Evolutionary conservation across 2,113 vertebrate genomes (phyloP).

Genomic region (Centropus bengalensis): DNA sequence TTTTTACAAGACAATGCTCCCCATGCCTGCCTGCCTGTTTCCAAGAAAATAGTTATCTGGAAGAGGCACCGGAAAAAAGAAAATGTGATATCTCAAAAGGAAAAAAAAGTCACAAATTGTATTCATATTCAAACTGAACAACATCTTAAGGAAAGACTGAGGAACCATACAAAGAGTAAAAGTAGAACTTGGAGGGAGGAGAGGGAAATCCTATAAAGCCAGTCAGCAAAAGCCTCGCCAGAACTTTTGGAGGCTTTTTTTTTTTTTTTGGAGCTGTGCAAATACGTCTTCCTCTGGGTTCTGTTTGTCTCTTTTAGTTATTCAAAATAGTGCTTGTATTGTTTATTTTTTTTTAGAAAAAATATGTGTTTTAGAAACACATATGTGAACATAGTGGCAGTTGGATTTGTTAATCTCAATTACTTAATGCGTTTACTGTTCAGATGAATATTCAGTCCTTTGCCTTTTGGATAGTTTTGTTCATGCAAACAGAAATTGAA

Average conservation of each 20-base stretch:
- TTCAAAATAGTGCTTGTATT: fast-evolving
- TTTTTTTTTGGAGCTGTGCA: too few relatives aligned
- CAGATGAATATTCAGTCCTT: neutral
- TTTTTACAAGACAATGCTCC: neutral
- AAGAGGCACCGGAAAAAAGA: neutral
- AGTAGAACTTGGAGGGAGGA: neutral
- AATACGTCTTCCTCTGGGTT: neutral
- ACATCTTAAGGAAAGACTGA: neutral
- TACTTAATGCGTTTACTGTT: slow-evolving; percentile 5
- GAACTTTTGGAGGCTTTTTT: neutral
- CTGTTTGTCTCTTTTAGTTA: neutral
- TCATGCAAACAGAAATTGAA: neutral
- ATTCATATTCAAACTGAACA: neutral
- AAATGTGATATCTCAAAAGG: neutral
- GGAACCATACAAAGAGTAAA: neutral
- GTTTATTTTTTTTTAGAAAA: neutral
- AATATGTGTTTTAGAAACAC: neutral
- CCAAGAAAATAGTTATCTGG: neutral
- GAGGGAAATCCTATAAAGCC: neutral
- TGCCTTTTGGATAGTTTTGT: neutral
- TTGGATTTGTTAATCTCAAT: neutral
- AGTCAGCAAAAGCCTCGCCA: neutral
- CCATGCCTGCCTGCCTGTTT: neutral
- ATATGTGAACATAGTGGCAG: neutral
- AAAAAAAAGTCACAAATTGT: neutral